A percentile compares a stretch with the other conserved stretches of the same genome.
Evolutionary conservation across 2,888 invertebrate genomes (phyloP).

Genomic region (Lordiphosa andalusiaca): DNA sequence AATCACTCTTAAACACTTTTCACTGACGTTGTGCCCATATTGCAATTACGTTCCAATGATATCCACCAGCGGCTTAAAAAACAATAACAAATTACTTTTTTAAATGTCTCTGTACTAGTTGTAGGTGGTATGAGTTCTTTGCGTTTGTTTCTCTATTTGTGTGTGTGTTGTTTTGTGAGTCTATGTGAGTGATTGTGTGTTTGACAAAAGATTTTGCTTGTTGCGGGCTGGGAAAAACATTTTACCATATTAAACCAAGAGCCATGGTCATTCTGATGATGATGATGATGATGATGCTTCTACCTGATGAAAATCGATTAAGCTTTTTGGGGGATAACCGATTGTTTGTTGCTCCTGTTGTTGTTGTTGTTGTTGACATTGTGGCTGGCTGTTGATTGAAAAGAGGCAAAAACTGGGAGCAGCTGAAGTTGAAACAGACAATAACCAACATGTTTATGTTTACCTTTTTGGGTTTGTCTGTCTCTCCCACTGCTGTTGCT

Average conservation of each 20-base stretch:
- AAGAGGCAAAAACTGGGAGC: conserved; percentile 19
- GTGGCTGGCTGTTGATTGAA: conserved; percentile 50
- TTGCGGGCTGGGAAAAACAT: conserved; percentile 51
- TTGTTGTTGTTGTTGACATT: background rate
- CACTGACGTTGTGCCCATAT: conserved; percentile 49
- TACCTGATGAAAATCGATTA: conserved; percentile 64
- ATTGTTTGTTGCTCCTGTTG: conserved; percentile 39
- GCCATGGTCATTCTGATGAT: background rate
- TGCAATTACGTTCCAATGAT: conserved; percentile 56
- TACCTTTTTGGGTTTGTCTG: conserved; percentile 40
- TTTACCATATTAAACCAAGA: conserved; percentile 55
- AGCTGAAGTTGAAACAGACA: conserved; percentile 34
- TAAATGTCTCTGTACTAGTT: background rate
- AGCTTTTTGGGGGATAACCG: conserved; percentile 57
- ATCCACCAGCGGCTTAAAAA: conserved; percentile 50
- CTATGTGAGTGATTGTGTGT: conserved; percentile 25
- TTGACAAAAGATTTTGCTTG: conserved; percentile 57
- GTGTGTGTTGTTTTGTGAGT: conserved; percentile 11
- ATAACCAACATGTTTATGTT: conserved; percentile 55
- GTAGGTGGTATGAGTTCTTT: conserved; percentile 13
- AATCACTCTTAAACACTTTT: conserved; percentile 58
- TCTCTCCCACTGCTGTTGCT: background rate
- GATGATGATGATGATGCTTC: conserved; percentile 18
- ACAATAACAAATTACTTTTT: conserved; percentile 57
- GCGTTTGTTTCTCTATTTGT: conserved; percentile 10